Conservation (phyloP, 2,888 invertebrate genomes). For the Odontomyia ornata region DNA sequence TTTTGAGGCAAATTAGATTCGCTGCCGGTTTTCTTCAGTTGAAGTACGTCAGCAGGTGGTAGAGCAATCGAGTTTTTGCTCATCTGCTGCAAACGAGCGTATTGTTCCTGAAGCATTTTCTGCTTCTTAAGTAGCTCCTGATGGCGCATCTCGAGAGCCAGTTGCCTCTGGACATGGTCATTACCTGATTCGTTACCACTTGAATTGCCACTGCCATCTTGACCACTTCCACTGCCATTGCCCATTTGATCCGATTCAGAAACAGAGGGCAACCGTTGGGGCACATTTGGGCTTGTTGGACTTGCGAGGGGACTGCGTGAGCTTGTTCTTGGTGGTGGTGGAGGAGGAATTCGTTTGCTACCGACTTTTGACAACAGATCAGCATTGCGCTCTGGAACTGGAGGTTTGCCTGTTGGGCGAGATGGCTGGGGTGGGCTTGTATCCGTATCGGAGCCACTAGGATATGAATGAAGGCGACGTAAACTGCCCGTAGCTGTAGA, state of each 20-base stretch:
- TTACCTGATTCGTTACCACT: slow-evolving; percentile 81
- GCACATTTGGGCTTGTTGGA: slow-evolving; percentile 78
- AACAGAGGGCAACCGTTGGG: slow-evolving; percentile 67
- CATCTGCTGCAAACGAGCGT: slow-evolving; percentile 86
- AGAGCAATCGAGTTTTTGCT: slow-evolving; percentile 78
- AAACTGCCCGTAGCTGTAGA: slow-evolving; percentile 67
- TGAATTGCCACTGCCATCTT: slow-evolving; percentile 68
- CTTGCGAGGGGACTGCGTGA: slow-evolving; percentile 88
- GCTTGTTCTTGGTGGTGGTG: slow-evolving; percentile 91
- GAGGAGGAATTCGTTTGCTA: slow-evolving; percentile 83
- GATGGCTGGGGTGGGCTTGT: slow-evolving; percentile 79
- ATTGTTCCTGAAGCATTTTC: slow-evolving; percentile 89
- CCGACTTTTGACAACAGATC: slow-evolving; percentile 78
- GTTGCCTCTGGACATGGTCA: slow-evolving; percentile 76
- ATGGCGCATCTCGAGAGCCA: slow-evolving; percentile 85
- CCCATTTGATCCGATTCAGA: slow-evolving; percentile 59
- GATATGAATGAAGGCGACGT: slow-evolving; percentile 83
- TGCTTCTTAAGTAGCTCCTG: slow-evolving; percentile 89
- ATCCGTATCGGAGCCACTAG: slow-evolving; percentile 85
- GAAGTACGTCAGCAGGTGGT: slow-evolving; percentile 69
- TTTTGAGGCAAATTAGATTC: slow-evolving; percentile 87
- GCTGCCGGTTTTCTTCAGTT: slow-evolving; percentile 85
- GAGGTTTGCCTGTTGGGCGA: slow-evolving; percentile 74
- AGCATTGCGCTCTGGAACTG: slow-evolving; percentile 82
- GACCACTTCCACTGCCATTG: slow-evolving; percentile 57